phyloP scores from a whole-genome alignment of 2,888 invertebrate genomes.

The Leucozona laternaria region DNA sequence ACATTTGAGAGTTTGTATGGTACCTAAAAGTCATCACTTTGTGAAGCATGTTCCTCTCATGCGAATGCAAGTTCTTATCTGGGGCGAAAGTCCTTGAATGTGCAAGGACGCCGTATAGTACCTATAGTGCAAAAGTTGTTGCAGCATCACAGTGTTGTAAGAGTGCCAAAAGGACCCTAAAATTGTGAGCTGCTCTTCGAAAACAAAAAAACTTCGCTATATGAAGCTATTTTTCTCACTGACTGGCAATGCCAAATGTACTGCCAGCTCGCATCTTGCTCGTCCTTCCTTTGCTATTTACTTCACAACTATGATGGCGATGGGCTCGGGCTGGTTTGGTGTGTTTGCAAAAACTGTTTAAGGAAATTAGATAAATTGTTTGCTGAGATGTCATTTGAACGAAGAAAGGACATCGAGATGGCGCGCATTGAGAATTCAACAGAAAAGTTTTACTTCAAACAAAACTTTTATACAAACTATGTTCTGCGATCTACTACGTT shows the following conservation, averaged over 20 bases:
- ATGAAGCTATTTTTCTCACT: conserved; percentile 30
- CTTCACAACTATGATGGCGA: neutral
- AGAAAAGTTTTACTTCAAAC: conserved; percentile 67
- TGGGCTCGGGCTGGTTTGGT: conserved; percentile 4
- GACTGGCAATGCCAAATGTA: neutral
- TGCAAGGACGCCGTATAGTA: neutral
- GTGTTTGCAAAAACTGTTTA: conserved; percentile 72
- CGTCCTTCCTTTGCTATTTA: neutral
- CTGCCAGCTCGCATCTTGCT: conserved; percentile 10
- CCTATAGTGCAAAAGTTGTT: conserved; percentile 20
- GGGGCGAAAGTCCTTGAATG: conserved; percentile 37
- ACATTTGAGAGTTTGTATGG: conserved; percentile 3
- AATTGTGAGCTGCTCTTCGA: conserved; percentile 33
- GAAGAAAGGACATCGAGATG: conserved; percentile 55
- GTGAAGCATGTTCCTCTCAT: conserved; percentile 54
- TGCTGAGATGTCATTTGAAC: conserved; percentile 74
- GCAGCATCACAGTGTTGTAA: conserved; percentile 51
- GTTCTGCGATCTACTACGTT: neutral
- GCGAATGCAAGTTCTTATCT: conserved; percentile 68
- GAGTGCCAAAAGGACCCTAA: conserved; percentile 66
- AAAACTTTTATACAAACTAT: conserved; percentile 41
- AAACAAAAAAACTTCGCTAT: neutral
- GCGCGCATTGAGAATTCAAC: conserved; percentile 66
- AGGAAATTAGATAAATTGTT: conserved; percentile 75
- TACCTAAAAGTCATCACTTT: conserved; percentile 65